These are phyloP conservation scores for Dichetophora obliterata DNA, from an alignment of 2,888 invertebrate species.

Conservation along the genomic window DNA sequence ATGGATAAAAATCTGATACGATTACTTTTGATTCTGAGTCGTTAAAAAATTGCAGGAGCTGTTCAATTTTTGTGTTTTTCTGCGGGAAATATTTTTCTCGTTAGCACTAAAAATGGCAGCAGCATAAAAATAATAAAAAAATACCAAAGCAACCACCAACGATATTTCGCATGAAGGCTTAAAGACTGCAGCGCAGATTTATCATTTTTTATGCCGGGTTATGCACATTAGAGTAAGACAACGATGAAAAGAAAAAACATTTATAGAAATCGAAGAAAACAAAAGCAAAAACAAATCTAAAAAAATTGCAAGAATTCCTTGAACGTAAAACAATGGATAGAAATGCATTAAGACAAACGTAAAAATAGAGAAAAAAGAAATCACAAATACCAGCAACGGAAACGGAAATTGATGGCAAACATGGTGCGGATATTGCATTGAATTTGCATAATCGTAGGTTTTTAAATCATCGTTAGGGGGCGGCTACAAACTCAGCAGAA, in stretches of 20 bases:
- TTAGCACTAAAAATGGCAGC: slow-evolving; percentile 19
- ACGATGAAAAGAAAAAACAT: neutral
- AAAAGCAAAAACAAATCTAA: neutral
- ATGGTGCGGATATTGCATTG: slow-evolving; percentile 39
- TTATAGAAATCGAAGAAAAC: too few species aligned
- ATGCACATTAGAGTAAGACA: slow-evolving; percentile 13
- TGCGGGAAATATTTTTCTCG: slow-evolving; percentile 29
- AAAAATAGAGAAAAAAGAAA: neutral
- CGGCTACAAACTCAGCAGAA: neutral
- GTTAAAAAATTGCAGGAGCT: neutral
- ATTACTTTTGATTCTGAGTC: neutral
- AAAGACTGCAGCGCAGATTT: slow-evolving; percentile 26
- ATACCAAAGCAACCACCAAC: neutral
- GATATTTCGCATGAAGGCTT: slow-evolving; percentile 27
- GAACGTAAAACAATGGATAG: slow-evolving; percentile 7
- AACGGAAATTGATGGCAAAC: slow-evolving; percentile 40
- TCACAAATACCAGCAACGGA: slow-evolving; percentile 26
- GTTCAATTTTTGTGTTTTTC: neutral
- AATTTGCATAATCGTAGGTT: slow-evolving; percentile 35
- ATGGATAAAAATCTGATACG: neutral
- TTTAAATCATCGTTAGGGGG: slow-evolving; percentile 36
- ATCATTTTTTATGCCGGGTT: slow-evolving; percentile 17
- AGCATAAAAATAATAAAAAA: neutral
- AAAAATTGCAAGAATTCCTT: neutral
- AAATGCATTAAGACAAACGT: neutral